Conservation (phyloP, 92 coral and sea anemone genomes). For the Actinostola sp. region DNA sequence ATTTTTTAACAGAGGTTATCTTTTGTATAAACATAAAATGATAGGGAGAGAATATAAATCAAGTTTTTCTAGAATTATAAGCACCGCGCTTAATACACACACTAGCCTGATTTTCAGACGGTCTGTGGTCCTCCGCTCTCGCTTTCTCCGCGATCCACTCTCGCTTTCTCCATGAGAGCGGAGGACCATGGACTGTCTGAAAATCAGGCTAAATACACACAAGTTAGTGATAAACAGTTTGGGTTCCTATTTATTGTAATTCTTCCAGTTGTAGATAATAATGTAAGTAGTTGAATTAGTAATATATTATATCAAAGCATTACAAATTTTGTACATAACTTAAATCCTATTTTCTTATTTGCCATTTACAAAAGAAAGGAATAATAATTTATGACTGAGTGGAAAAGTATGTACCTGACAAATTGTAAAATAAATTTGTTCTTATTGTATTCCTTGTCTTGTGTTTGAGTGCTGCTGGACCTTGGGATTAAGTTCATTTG, state of each 20-base stretch:
- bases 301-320: conserved; percentile 13
- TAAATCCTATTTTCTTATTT: conserved; percentile 40
- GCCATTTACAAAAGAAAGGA: conserved; percentile 22
- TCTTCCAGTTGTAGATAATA: conserved; percentile 35
- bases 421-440: conserved; percentile 15
- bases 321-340: conserved; percentile 28
- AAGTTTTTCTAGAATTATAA: too few species aligned
- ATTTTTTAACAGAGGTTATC: not conserved
- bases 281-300: conserved; percentile 5
- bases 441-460: conserved; percentile 7
- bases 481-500: not conserved
- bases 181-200: too few species aligned
- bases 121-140: too few species aligned
- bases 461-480: not conserved
- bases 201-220: too few species aligned
- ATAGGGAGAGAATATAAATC: too few species aligned
- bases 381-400: conserved; percentile 26
- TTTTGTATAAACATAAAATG: too few species aligned
- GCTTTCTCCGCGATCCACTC: too few species aligned
- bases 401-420: conserved; percentile 23
- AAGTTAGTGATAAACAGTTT: not conserved
- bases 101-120: too few species aligned
- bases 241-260: conserved; percentile 14
- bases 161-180: too few species aligned
- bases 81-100: too few species aligned